Percentiles rank a stretch among this genome's conserved stretches.
Evolutionary conservation across 2,797 vertebrate species (phyloP).

Genomic region (Myripristis murdjan): DNA sequence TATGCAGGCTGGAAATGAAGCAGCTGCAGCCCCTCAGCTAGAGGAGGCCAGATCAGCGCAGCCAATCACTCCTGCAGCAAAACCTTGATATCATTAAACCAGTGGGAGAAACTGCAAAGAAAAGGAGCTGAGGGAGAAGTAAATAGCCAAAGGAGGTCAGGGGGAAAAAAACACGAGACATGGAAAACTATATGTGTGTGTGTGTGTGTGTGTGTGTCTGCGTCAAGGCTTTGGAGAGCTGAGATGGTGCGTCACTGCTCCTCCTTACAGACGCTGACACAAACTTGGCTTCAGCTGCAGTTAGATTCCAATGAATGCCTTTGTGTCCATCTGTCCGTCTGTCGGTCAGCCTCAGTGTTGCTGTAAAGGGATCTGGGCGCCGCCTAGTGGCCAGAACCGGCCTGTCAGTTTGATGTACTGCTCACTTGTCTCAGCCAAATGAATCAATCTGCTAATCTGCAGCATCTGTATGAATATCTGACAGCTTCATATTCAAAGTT

Average conservation of each 20-base stretch:
- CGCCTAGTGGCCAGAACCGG: conserved; percentile 19
- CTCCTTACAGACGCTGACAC: neutral
- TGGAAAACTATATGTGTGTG: conserved; percentile 3
- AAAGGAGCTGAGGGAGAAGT: neutral
- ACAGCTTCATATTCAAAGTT: too few relatives aligned
- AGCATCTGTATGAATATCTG: too few relatives aligned
- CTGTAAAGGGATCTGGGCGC: neutral
- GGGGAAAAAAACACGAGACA: conserved; percentile 1
- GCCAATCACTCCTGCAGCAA: neutral
- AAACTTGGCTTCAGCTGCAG: neutral
- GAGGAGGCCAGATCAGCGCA: neutral
- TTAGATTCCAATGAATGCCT: conserved; percentile 3
- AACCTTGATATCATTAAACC: conserved; percentile 11
- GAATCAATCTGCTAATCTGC: too few relatives aligned
- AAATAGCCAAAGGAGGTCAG: neutral
- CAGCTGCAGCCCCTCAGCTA: neutral
- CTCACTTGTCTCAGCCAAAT: too few relatives aligned
- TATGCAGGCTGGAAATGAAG: neutral
- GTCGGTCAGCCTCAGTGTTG: neutral
- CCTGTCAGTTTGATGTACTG: neutral
- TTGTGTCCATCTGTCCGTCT: neutral
- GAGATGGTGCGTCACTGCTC: conserved; percentile 21
- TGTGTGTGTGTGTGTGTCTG: conserved; percentile 10
- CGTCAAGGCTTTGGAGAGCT: conserved; percentile 24
- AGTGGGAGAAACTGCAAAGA: conserved; percentile 12